Evolutionary conservation across 2,797 vertebrate species (phyloP).

Genomic region (Sebastes iracundus): DNA sequence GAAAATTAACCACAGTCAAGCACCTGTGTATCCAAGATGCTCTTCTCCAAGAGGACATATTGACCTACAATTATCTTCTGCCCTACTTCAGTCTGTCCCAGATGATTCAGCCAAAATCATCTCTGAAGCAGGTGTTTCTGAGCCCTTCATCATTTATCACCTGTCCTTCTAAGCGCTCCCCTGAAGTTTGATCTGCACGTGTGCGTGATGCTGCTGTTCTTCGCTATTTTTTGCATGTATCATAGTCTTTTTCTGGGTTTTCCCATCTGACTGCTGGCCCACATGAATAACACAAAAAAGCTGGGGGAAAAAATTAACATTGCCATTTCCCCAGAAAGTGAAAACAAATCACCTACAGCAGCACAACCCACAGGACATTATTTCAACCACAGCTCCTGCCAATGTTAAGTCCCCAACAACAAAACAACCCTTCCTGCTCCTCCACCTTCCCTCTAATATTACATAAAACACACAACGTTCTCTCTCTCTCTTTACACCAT

Average conservation of each 20-base stretch:
- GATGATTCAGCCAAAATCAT: constrained; percentile 15
- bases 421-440: constrained; percentile 19
- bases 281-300: background rate
- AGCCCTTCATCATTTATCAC: constrained; percentile 39
- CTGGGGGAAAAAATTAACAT: background rate
- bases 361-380: constrained; percentile 3
- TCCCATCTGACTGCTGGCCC: background rate
- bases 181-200: constrained; percentile 5
- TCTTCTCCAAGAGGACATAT: constrained; percentile 34
- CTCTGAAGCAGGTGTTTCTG: constrained; percentile 37
- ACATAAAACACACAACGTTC: constrained; percentile 25
- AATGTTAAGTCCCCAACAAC: constrained; percentile 2
- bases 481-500: constrained; percentile 19
- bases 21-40: constrained; percentile 16
- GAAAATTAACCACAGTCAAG: constrained; percentile 17
- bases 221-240: background rate
- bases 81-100: constrained; percentile 34
- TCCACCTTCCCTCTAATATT: constrained; percentile 13
- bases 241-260: background rate
- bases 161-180: constrained; percentile 8
- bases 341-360: constrained; percentile 20
- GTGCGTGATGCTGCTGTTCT: background rate
- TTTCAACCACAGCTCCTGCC: constrained; percentile 21
- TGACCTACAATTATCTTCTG: constrained; percentile 61
- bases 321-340: background rate